These are phyloP conservation scores for Steatornis caripensis DNA, from an alignment of 2,113 vertebrate species.

Conservation along the genomic window DNA sequence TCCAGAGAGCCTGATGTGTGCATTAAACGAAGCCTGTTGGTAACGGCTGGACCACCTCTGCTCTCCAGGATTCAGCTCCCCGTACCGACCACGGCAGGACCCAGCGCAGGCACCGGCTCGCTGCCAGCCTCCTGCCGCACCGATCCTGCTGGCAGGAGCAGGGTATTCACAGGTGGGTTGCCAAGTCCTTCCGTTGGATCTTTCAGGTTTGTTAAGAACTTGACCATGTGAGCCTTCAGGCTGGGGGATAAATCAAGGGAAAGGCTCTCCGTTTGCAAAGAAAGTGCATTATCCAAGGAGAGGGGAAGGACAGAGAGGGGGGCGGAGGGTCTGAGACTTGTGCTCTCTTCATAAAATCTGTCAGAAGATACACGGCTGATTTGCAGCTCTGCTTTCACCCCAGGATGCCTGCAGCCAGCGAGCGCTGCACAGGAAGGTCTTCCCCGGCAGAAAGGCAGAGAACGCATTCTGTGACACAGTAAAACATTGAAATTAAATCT, in stretches of 20 bases:
- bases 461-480: conserved; percentile 35
- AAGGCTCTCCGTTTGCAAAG: not conserved
- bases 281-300: not conserved
- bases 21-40: rapidly evolving
- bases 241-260: not conserved
- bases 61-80: not conserved
- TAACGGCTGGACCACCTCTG: no score
- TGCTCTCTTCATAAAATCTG: not conserved
- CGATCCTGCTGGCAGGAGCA: not conserved
- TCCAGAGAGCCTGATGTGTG: not conserved
- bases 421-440: not conserved
- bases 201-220: not conserved
- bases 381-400: conserved; percentile 1
- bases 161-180: not conserved
- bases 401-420: not conserved
- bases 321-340: not conserved
- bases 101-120: not conserved
- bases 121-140: not conserved
- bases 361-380: not conserved
- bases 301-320: not conserved
- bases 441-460: not conserved
- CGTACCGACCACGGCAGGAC: no score
- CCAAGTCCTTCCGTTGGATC: not conserved
- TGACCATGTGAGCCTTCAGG: not conserved
- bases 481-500: conserved; percentile 43